Evolutionary conservation across 2,888 invertebrate species (phyloP).

Genomic region (Nomada ruficornis): DNA sequence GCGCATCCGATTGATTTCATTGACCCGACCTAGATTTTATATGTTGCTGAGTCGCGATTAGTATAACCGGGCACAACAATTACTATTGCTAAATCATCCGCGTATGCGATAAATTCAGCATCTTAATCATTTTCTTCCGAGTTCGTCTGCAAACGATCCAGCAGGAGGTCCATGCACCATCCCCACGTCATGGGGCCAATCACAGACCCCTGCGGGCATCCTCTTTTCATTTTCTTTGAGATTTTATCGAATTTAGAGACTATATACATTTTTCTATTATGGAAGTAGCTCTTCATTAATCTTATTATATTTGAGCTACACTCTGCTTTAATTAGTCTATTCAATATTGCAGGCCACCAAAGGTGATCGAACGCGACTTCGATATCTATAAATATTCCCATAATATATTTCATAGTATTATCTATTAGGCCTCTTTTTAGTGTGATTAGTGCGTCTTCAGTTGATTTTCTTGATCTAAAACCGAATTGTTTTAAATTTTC

Average conservation of each 20-base stretch:
- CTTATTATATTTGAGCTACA: not conserved
- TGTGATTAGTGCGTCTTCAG: too few relatives aligned
- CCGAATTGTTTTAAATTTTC: not conserved
- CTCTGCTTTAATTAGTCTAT: not conserved
- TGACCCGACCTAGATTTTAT: too few relatives aligned
- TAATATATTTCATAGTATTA: too few relatives aligned
- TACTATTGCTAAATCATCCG: too few relatives aligned
- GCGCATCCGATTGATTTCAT: too few relatives aligned
- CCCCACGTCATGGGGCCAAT: slow-evolving; percentile 5
- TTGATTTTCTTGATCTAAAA: not conserved
- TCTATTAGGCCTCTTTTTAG: too few relatives aligned
- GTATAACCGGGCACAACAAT: too few relatives aligned
- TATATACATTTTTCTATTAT: not conserved
- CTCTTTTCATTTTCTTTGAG: not conserved
- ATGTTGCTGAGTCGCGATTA: too few relatives aligned
- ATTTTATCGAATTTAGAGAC: not conserved
- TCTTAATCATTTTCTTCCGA: not conserved
- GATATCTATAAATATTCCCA: too few relatives aligned
- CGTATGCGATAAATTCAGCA: too few relatives aligned
- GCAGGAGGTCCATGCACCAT: not conserved
- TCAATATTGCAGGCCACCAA: not conserved
- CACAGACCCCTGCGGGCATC: slow-evolving; percentile 19
- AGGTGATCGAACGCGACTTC: slow-evolving; percentile 11
- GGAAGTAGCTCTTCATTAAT: not conserved
- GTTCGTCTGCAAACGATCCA: not conserved